Evolutionary conservation across 2,797 vertebrate genomes (phyloP), one percentile per base, ranked within the genome.

Genomic region (Melanotaenia nigrans): DNA sequence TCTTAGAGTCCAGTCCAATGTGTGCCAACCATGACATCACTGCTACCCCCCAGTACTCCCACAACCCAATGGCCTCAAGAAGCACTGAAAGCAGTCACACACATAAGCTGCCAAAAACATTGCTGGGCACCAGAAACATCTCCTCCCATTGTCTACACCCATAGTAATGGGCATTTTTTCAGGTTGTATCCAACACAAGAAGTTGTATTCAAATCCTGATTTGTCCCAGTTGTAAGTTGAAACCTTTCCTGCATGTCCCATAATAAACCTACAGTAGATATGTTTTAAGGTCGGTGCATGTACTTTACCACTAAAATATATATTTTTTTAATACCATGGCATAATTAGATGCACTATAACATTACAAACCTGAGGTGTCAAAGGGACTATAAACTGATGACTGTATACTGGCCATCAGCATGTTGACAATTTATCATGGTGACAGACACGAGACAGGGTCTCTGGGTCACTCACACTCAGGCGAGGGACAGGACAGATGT

Each of bases 11-110:
- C 56, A 32, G 59, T 65, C 55, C 78, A 54, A 70, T 47, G 61
- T 9, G 53, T 65, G 90, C 90, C 90, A 90, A 87, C 68, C 3
- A 82, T 93, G 90, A 92, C 85, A 89, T 93, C 92, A 93, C 57
- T 8, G 16, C 63, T 45, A 54, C 64, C 68, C 78, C 36, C 57
- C 49, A 55, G 36, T 51, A 61, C 60, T 10, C 45, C 67, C 47
- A 53, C 68, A 18, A 33, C 59, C 61, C 30, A 47, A 68, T 73
- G 60, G 56, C 54, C 69, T 70, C 22, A 73, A 78, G 73, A 78
- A 71, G 51, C 22, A 2, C 49, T 68, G 40, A 82, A 68, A 82
- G 72, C 65, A 63, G 71, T 64, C 53, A 71, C 55, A 72, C 51
- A 64, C 51, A 25, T 38, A 66, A 20, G 55, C 73, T 82, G 86